phyloP scores from a whole-genome alignment of 2,113 vertebrate genomes.

The Agelaius phoeniceus region DNA sequence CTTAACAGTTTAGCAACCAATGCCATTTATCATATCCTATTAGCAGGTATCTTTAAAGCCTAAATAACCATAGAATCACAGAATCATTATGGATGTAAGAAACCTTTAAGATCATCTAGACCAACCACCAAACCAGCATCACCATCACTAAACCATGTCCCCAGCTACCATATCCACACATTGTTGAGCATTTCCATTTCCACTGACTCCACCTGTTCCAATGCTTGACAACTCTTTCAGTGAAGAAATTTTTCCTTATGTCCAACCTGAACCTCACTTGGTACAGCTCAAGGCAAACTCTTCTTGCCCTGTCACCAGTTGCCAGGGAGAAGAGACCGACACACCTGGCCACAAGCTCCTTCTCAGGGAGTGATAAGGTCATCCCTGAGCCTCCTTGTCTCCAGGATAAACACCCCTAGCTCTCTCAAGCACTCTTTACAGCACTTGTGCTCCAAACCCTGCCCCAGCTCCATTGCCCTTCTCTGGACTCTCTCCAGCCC shows the following conservation, averaged over 20 bases:
- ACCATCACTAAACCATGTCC: neutral
- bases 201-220: neutral
- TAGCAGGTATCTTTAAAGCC: neutral
- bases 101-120: neutral
- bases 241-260: neutral
- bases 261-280: neutral
- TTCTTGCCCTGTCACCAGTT: neutral
- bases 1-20: neutral
- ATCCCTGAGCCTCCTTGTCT: neutral
- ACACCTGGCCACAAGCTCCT: neutral
- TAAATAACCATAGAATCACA: neutral
- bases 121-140: neutral
- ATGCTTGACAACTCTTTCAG: neutral
- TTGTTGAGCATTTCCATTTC: neutral
- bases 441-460: neutral
- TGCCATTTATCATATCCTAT: neutral
- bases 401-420: neutral
- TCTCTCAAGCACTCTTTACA: neutral
- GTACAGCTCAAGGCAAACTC: neutral
- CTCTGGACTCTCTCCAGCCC: too few relatives aligned
- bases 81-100: neutral
- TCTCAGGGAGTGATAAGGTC: neutral
- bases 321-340: fast-evolving
- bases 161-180: neutral
- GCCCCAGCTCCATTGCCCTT: neutral